Base-by-base conservation (phyloP, 2,888 invertebrate genomes). In the Patella ulyssiponensis region DNA sequence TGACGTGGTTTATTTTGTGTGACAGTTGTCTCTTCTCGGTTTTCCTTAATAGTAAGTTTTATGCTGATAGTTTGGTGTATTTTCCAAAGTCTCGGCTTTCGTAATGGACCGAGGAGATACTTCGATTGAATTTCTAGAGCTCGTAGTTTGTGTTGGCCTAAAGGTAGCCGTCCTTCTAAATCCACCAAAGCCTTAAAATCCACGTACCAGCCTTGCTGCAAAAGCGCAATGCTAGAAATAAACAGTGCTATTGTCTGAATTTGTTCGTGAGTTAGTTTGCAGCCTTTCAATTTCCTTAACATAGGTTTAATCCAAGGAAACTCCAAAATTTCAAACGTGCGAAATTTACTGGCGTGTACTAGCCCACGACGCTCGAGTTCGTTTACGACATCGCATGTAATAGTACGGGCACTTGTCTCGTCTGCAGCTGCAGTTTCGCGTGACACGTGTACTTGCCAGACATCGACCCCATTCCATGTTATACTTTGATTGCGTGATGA, bases 281-380 rank as follows among this genome's bases (percentile, higher is more conserved):
- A 56, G 17, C 56, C 56, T 56, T 56, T 56, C 17, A 56, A 9
- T n/a, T 56, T 56, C 15, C 4, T 14, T 56, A 56, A 56, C 14
- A 56, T 14, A 2, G 56, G 56, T 9, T n/a, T 14, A 7, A 56
- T 56, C 56, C 56, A 56, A 56, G 56, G 56, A n/a, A 56, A 56
- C 56, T 56, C 56, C 15, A 56, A n/a, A 56, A 56, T 56, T 56
- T 56, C 56, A 56, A 56, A 56, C 3, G 56, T 56, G 2, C 17
- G 14, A 56, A 56, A 17, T 56, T 56, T 56, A 56, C 56, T 56
- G 56, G 56, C 56, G 56, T 56, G 56, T 56, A 56, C 56, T 56
- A 56, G 56, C 17, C 56, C 56, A 56, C 17, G 56, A 56, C 56
- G 56, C 17, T 56, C 56, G 15, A 56, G 14, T 56, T 56, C 56